A percentile compares a stretch with the other conserved stretches of the same genome.
These are phyloP conservation scores for Laticauda colubrina DNA, from an alignment of 2,113 vertebrate genomes.

Conservation along the genomic window DNA sequence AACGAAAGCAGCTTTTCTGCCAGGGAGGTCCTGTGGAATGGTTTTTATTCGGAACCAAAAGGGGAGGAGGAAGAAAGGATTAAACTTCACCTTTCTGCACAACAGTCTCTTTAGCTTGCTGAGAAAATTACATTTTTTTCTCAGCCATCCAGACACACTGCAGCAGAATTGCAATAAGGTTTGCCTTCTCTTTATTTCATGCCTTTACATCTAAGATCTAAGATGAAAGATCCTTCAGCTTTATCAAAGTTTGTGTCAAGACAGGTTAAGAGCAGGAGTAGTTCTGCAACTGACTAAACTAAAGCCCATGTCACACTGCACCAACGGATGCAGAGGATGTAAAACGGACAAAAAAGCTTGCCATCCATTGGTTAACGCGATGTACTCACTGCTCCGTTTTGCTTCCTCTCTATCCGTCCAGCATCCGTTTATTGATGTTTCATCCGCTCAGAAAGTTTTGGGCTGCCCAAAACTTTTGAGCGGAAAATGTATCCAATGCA, in stretches of 20 bases:
- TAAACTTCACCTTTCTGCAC: neutral
- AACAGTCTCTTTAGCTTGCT: neutral
- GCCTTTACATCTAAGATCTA: neutral
- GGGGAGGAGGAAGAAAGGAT: neutral
- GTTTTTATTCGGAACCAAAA: neutral
- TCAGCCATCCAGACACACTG: neutral
- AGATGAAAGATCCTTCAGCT: slow-evolving; percentile 6
- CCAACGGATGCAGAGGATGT: too few relatives aligned
- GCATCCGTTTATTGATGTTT: too few relatives aligned
- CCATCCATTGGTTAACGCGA: too few relatives aligned
- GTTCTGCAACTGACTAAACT: slow-evolving; percentile 33
- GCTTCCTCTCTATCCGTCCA: too few relatives aligned
- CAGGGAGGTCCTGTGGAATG: neutral
- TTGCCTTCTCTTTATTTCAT: neutral
- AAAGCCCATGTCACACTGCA: too few relatives aligned
- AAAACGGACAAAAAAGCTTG: too few relatives aligned
- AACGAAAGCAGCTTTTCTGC: neutral
- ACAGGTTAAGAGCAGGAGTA: neutral
- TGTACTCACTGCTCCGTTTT: too few relatives aligned
- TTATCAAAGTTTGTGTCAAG: neutral
- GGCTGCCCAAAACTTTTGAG: too few relatives aligned
- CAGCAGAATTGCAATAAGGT: neutral
- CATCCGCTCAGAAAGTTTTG: too few relatives aligned
- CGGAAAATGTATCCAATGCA: too few relatives aligned
- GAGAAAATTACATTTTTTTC: neutral